Evolutionary conservation across 2,888 invertebrate genomes (phyloP).

Genomic region (Rhagophthalmus giganteus): DNA sequence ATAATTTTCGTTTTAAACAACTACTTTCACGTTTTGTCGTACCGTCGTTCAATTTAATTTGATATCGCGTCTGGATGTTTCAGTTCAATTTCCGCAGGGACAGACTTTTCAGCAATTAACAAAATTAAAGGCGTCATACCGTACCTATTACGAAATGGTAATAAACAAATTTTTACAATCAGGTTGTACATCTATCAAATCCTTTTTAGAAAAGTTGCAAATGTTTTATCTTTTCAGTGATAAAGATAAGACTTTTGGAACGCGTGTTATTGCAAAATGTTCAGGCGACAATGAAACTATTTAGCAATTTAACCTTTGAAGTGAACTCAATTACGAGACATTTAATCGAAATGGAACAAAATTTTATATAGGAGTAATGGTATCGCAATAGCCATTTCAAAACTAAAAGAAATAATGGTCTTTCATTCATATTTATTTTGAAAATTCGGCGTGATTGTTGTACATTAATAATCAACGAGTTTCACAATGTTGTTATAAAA

Average conservation of each 20-base stretch:
- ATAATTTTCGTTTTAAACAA: no score
- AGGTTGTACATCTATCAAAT: background rate
- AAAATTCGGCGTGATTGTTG: background rate
- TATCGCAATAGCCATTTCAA: no score
- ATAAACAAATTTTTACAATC: no score
- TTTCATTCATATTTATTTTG: background rate
- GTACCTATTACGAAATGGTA: no score
- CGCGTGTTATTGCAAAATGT: slow-evolving; percentile 31
- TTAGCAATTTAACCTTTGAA: background rate
- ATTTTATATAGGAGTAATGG: background rate
- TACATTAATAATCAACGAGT: no score
- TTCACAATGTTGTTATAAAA: background rate
- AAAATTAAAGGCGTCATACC: no score
- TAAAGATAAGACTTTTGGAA: slow-evolving; percentile 24
- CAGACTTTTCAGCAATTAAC: no score
- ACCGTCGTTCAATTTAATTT: no score
- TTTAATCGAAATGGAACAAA: background rate
- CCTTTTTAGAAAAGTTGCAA: slow-evolving; percentile 14
- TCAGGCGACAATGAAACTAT: background rate
- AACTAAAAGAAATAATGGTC: background rate
- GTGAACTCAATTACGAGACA: background rate
- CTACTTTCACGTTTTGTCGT: no score
- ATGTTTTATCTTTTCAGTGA: slow-evolving; percentile 17
- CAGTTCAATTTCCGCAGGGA: no score
- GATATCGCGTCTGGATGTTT: no score